Conservation (phyloP, 2,113 vertebrate species). For the Corythornis cristatus region DNA sequence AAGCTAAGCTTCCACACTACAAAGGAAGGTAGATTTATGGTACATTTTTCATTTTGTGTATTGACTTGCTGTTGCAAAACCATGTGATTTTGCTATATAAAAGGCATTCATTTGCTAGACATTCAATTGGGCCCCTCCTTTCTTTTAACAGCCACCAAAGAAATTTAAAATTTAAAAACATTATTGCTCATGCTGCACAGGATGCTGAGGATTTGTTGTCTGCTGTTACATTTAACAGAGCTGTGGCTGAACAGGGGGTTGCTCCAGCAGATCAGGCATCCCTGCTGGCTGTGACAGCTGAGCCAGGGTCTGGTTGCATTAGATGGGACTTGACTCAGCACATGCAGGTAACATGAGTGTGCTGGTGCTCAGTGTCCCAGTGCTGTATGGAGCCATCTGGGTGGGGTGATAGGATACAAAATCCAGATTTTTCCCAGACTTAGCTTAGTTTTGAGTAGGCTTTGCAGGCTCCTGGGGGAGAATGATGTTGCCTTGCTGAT, state of each 20-base stretch:
- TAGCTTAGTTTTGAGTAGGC: not conserved
- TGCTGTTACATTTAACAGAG: not conserved
- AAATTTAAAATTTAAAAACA: not conserved
- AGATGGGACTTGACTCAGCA: not conserved
- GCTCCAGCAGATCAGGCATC: not conserved
- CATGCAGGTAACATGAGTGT: not conserved
- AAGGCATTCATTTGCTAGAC: not conserved
- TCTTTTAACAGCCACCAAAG: not conserved
- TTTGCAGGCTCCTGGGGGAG: not conserved
- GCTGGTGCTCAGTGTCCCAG: not conserved
- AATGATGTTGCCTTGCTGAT: not conserved
- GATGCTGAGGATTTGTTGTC: not conserved
- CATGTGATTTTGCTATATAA: not conserved
- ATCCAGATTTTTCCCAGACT: not conserved
- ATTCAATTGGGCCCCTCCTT: not conserved
- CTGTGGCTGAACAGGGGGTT: not conserved
- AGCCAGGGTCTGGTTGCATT: not conserved
- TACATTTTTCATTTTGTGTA: slow-evolving; percentile 24
- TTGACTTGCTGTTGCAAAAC: not conserved
- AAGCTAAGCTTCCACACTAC: slow-evolving; percentile 5
- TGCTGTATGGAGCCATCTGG: not conserved
- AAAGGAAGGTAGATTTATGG: slow-evolving; percentile 7
- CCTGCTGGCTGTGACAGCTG: not conserved
- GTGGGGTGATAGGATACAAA: not conserved
- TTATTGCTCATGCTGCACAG: not conserved